phyloP scores from a whole-genome alignment of 2,888 invertebrate genomes.

The Perithous albicinctus region DNA sequence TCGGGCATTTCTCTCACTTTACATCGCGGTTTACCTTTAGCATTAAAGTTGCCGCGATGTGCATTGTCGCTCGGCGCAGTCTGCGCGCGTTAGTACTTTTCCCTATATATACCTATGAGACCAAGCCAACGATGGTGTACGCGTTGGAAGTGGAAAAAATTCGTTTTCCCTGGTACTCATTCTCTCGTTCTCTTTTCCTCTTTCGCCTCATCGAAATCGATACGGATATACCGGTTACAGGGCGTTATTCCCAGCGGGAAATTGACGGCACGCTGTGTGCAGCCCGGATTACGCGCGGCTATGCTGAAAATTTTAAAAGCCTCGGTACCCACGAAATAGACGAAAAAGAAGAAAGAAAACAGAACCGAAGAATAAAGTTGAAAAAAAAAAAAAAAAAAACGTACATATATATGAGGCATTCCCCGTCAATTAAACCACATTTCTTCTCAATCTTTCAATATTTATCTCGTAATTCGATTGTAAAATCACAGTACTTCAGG shows the following conservation, averaged over 20 bases:
- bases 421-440: too few relatives aligned
- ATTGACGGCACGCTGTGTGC: constrained; percentile 38
- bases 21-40: constrained; percentile 38
- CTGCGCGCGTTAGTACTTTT: neutral
- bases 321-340: constrained; percentile 14
- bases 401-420: neutral
- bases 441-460: too few relatives aligned
- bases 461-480: too few relatives aligned
- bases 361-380: neutral
- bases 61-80: constrained; percentile 23
- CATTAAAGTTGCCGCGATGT: constrained; percentile 33
- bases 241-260: constrained; percentile 46
- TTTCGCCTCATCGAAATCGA: constrained; percentile 37
- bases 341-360: constrained; percentile 10
- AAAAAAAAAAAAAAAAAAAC: neutral
- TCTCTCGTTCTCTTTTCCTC: neutral
- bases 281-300: constrained; percentile 35
- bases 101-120: constrained; percentile 3
- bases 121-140: constrained; percentile 4
- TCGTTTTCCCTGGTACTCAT: constrained; percentile 9
- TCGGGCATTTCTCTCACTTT: constrained; percentile 24
- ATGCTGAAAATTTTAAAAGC: constrained; percentile 30
- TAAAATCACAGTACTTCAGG: too few relatives aligned
- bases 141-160: constrained; percentile 30
- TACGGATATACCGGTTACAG: constrained; percentile 36